Evolutionary conservation across 2,113 vertebrate genomes (phyloP).

Genomic region (Passerina amoena): DNA sequence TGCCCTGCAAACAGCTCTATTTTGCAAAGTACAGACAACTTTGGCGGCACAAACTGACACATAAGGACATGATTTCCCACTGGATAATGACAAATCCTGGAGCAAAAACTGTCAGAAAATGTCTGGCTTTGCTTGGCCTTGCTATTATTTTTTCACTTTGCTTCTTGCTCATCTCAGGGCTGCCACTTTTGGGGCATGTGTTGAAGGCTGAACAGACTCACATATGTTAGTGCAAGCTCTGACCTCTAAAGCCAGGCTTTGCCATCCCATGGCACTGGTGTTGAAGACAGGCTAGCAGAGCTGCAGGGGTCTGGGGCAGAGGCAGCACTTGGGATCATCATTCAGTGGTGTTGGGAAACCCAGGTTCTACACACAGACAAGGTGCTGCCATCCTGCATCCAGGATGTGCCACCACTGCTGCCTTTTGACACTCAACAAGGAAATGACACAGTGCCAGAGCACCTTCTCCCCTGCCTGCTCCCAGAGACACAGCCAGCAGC

Average conservation of each 20-base stretch:
- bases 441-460: neutral
- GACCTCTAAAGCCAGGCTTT: neutral
- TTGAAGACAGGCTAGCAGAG: neutral
- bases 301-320: neutral
- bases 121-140: neutral
- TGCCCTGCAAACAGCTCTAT: neutral
- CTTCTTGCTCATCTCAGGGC: neutral
- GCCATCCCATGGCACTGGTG: neutral
- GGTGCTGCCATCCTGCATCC: neutral
- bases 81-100: neutral
- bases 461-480: neutral
- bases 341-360: neutral
- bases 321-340: neutral
- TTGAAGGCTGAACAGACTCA: constrained; percentile 12
- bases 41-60: neutral
- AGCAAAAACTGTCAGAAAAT: constrained; percentile 14
- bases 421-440: neutral
- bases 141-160: neutral
- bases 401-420: neutral
- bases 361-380: neutral
- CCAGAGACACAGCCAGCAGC: neutral
- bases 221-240: neutral
- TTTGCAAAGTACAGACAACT: neutral
- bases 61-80: neutral
- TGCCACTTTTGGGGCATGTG: neutral